Evolutionary conservation across 2,888 invertebrate species (phyloP), one percentile per base, ranked within the genome.

Genomic region (Campoletis raptor): DNA sequence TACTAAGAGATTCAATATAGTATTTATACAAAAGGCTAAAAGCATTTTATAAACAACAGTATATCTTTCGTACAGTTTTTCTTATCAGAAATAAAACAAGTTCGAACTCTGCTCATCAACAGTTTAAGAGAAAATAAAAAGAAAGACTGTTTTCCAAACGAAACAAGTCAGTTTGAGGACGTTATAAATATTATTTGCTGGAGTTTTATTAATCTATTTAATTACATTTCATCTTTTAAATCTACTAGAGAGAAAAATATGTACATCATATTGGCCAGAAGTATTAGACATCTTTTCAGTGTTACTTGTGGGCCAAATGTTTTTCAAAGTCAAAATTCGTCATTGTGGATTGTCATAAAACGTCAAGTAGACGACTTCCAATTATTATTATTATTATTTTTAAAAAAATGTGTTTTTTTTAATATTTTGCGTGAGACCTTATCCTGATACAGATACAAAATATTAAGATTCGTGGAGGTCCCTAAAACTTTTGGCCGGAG

Each of bases 61-160:
- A 77, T 86, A 86, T 86, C 61, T 83, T 85, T 83, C 72, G 66
- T 86, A 83, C 54, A 67, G 80, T 70, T 72, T 76, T 81, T 81
- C 61, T 78, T 78, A 66, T 64, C 36, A 52, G 52, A 40, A 61
- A 37, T 54, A 66, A 67, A 74, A 54, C 18, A 64, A 15, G 30
- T 48, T 15, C 24, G 12, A 57, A 24, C 24, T 30, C 48, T 57
- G 57, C 57, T 30, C 24, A 4, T 57, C 12, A 15, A 30, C 61
- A 30, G 24, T 61, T 61, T 15, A 30, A 61, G 30, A 12, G 15
- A 61, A 7, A 61, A 30, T 12, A 12, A 57, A 24, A 30, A 4
- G 57, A 57, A 30, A 24, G 10, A 57, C 24, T 21, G 57, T 57
- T 57, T 57, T 24, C 12, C 5, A 57, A 57, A 57, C 24, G 57